Evolutionary conservation across 2,888 invertebrate species (phyloP).

Genomic region (Melieria omissa): DNA sequence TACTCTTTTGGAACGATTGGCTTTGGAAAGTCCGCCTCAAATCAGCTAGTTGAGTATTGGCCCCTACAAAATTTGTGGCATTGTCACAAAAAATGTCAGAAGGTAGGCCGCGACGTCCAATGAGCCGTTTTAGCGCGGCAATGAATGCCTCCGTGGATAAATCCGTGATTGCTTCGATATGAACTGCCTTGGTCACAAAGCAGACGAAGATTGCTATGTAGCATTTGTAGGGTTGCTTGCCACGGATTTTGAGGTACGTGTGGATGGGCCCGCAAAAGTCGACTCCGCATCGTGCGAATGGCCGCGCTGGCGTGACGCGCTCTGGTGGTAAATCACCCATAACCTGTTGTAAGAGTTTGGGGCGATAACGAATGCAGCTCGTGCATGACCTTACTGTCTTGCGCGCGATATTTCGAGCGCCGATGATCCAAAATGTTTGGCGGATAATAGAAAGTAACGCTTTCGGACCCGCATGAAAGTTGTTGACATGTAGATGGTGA

Average conservation of each 20-base stretch:
- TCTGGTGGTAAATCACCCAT: slow-evolving; percentile 31
- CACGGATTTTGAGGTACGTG: slow-evolving; percentile 28
- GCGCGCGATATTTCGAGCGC: slow-evolving; percentile 30
- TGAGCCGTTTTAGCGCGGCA: slow-evolving; percentile 34
- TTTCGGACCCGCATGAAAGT: slow-evolving; percentile 41
- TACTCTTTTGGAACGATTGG: background rate
- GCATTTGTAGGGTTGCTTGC: slow-evolving; percentile 31
- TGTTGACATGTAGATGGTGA: slow-evolving; percentile 35
- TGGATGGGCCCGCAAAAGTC: slow-evolving; percentile 22
- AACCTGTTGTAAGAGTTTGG: slow-evolving; percentile 36
- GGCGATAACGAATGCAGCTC: slow-evolving; percentile 25
- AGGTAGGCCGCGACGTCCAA: slow-evolving; percentile 30
- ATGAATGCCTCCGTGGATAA: slow-evolving; percentile 35
- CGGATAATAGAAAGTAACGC: slow-evolving; percentile 28
- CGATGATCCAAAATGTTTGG: slow-evolving; percentile 40
- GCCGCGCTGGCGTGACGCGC: slow-evolving; percentile 27
- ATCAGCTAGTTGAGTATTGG: slow-evolving; percentile 6
- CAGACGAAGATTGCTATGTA: slow-evolving; percentile 33
- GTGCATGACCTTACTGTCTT: slow-evolving; percentile 19
- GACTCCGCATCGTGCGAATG: slow-evolving; percentile 35
- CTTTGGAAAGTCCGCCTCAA: background rate
- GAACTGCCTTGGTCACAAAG: slow-evolving; percentile 32
- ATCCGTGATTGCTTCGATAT: slow-evolving; percentile 23
- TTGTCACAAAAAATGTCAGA: slow-evolving; percentile 33
- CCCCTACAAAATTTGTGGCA: slow-evolving; percentile 32